Evolutionary conservation across 2,888 invertebrate species (phyloP).

Genomic region (Unio delphinus): DNA sequence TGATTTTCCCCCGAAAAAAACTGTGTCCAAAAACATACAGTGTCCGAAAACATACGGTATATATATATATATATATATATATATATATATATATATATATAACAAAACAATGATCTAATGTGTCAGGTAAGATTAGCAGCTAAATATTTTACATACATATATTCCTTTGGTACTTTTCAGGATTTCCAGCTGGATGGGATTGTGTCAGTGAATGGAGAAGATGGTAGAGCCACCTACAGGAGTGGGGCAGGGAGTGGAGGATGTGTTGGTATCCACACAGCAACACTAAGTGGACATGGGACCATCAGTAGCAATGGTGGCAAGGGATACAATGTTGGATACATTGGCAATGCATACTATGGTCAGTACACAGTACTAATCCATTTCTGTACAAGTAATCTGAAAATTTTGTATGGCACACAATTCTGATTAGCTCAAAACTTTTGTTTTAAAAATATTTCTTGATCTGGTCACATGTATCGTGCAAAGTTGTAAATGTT

Average conservation of each 20-base stretch:
- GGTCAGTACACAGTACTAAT: background rate
- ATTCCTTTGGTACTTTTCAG: constrained; percentile 17
- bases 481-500: too few species aligned
- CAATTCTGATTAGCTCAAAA: background rate
- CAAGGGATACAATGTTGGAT: constrained; percentile 7
- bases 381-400: background rate
- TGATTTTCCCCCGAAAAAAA: too few species aligned
- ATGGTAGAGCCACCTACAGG: constrained; percentile 12
- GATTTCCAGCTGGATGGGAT: constrained; percentile 39
- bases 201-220: constrained; percentile 30
- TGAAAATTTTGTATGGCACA: too few species aligned
- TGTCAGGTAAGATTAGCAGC: too few species aligned
- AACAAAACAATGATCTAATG: too few species aligned
- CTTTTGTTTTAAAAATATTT: background rate
- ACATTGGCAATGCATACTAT: background rate
- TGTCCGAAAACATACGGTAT: too few species aligned
- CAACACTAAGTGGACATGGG: constrained; percentile 42
- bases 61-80: too few species aligned
- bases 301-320: constrained; percentile 46
- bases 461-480: too few species aligned
- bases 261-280: constrained; percentile 31
- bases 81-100: too few species aligned
- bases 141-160: too few species aligned
- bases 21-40: too few species aligned
- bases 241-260: constrained; percentile 57